phyloP scores from a whole-genome alignment of 2,113 vertebrate genomes.

The Hemibagrus wyckioides region DNA sequence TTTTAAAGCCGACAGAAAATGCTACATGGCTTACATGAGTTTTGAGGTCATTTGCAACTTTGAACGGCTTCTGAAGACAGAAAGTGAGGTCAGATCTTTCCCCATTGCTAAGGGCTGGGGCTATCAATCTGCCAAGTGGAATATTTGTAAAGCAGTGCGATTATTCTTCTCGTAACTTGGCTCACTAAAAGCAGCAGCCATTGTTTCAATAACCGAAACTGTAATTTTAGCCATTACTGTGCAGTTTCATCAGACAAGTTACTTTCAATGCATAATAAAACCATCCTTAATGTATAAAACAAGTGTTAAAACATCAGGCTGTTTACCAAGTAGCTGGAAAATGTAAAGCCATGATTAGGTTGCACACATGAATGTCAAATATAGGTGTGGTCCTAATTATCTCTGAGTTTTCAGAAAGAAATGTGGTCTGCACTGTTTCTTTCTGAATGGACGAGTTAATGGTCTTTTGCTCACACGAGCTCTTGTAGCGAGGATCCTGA shows the following conservation, averaged over 20 bases:
- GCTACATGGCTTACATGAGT: background rate
- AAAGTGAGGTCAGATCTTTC: background rate
- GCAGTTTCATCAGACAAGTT: background rate
- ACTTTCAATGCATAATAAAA: background rate
- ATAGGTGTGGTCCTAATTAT: background rate
- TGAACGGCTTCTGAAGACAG: background rate
- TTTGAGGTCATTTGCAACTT: background rate
- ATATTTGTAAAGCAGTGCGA: background rate
- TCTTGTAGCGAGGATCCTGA: slow-evolving; percentile 16
- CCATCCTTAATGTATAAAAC: background rate
- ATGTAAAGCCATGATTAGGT: background rate
- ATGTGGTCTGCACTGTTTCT: slow-evolving; percentile 44
- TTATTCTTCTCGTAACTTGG: background rate
- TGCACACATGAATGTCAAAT: no score
- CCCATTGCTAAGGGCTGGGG: background rate
- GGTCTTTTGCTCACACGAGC: slow-evolving; percentile 39
- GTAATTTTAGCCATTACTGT: background rate
- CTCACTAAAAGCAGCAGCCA: background rate
- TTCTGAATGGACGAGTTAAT: slow-evolving; percentile 59
- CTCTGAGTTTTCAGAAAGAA: background rate
- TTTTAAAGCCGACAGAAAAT: background rate
- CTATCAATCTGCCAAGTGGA: background rate
- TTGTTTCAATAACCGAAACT: background rate
- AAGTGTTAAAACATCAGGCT: background rate
- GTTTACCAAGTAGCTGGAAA: background rate